Conservation (phyloP, 1,140 invertebrate genomes). For the Caerostris extrusa region DNA sequence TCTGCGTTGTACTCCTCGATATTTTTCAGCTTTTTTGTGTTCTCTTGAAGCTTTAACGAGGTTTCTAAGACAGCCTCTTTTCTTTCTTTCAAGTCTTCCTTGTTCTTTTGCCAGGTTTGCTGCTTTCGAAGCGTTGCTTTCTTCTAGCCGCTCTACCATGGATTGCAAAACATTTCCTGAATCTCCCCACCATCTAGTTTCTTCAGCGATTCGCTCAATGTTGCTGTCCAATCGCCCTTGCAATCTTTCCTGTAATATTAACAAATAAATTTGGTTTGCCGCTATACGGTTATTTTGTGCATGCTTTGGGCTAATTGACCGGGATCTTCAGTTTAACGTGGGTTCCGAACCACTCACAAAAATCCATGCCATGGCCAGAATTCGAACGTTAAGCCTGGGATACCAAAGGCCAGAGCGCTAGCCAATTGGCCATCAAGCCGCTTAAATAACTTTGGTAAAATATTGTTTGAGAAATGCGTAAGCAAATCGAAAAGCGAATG, state of each 20-base stretch:
- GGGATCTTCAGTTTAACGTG: too few species aligned
- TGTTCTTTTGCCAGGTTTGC: background rate
- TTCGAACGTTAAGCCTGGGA: too few species aligned
- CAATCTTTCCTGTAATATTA: background rate
- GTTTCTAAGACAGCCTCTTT: background rate
- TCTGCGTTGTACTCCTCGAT: background rate
- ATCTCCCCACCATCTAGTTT: conserved; percentile 48
- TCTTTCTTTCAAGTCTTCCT: background rate
- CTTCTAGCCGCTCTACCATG: background rate
- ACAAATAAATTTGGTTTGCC: too few species aligned
- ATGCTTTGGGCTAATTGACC: too few species aligned
- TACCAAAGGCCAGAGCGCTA: too few species aligned
- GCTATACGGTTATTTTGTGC: too few species aligned
- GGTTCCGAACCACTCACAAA: too few species aligned
- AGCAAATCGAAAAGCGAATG: too few species aligned
- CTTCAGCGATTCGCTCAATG: conserved; percentile 25
- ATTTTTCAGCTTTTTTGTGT: background rate
- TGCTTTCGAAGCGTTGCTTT: background rate
- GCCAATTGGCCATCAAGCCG: too few species aligned
- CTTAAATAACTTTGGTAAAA: too few species aligned
- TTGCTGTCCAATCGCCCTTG: background rate
- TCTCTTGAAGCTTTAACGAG: background rate
- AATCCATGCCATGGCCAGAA: too few species aligned
- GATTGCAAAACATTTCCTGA: background rate
- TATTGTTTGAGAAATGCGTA: too few species aligned